Evolutionary conservation across 2,797 vertebrate genomes (phyloP).

Genomic region (Tinamus major): DNA sequence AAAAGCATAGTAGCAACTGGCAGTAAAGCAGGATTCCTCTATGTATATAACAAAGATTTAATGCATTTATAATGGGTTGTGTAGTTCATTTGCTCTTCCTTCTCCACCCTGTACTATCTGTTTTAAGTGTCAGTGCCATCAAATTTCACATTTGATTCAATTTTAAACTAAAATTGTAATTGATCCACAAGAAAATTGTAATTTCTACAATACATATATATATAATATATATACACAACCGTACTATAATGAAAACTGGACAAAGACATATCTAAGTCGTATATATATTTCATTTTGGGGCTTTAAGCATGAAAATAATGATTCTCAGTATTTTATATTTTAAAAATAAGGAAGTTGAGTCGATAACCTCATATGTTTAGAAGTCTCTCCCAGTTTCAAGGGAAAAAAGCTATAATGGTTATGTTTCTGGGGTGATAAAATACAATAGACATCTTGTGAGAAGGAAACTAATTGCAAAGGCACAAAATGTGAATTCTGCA

Average conservation of each 20-base stretch:
- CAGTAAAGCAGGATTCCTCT: constrained; percentile 82
- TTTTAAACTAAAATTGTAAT: constrained; percentile 77
- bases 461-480: constrained; percentile 75
- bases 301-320: constrained; percentile 79
- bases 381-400: constrained; percentile 72
- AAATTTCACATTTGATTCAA: constrained; percentile 72
- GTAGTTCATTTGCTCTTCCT: constrained; percentile 79
- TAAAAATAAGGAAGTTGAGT: constrained; percentile 75
- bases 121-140: constrained; percentile 79
- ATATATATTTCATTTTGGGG: constrained; percentile 78
- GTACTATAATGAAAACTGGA: constrained; percentile 77
- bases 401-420: constrained; percentile 57
- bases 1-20: constrained; percentile 82
- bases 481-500: constrained; percentile 82
- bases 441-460: constrained; percentile 53
- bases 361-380: constrained; percentile 67
- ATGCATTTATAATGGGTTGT: constrained; percentile 82
- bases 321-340: constrained; percentile 80
- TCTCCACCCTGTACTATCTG: constrained; percentile 71
- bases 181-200: constrained; percentile 68
- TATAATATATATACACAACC: constrained; percentile 68
- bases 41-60: constrained; percentile 82
- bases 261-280: constrained; percentile 76
- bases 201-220: constrained; percentile 68
- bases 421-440: constrained; percentile 62